phyloP scores from a whole-genome alignment of 2,888 invertebrate genomes.

The Eustalomyia histrio region DNA sequence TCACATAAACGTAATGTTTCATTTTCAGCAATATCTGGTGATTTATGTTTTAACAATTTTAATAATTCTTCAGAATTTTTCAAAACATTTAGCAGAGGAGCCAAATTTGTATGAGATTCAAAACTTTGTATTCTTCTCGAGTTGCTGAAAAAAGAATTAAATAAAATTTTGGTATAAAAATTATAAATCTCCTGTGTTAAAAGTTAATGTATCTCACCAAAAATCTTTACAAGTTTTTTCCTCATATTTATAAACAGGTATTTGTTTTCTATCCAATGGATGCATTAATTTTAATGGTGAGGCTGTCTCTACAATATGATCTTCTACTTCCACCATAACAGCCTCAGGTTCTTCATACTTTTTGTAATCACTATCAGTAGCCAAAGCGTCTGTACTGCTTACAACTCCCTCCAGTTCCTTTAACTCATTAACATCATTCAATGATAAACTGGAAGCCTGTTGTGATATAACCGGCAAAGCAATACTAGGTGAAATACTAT shows the following conservation, averaged over 20 bases:
- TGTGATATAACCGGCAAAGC: conserved; percentile 81
- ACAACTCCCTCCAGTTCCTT: conserved; percentile 80
- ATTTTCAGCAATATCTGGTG: conserved; percentile 72
- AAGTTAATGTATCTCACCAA: conserved; percentile 77
- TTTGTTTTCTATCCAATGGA: conserved; percentile 84
- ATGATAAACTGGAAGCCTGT: conserved; percentile 86
- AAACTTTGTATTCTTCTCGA: conserved; percentile 77
- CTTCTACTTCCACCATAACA: conserved; percentile 89
- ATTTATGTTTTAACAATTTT: conserved; percentile 68
- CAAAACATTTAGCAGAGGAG: conserved; percentile 73
- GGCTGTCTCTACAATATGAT: conserved; percentile 88
- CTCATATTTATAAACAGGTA: conserved; percentile 86
- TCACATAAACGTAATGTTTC: conserved; percentile 71
- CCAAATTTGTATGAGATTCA: conserved; percentile 76
- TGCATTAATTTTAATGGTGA: conserved; percentile 85
- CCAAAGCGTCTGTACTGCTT: conserved; percentile 74
- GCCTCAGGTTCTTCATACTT: conserved; percentile 83
- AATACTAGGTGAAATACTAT: conserved; percentile 84
- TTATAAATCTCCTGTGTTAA: background rate
- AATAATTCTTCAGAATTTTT: conserved; percentile 75
- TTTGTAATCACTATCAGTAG: conserved; percentile 74
- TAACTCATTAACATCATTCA: conserved; percentile 86
- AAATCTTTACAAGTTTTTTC: conserved; percentile 82
- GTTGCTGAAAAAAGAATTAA: conserved; percentile 69
- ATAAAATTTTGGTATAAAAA: background rate